These are phyloP conservation scores for Neria commutata DNA, from an alignment of 2,888 invertebrate genomes.

Conservation along the genomic window DNA sequence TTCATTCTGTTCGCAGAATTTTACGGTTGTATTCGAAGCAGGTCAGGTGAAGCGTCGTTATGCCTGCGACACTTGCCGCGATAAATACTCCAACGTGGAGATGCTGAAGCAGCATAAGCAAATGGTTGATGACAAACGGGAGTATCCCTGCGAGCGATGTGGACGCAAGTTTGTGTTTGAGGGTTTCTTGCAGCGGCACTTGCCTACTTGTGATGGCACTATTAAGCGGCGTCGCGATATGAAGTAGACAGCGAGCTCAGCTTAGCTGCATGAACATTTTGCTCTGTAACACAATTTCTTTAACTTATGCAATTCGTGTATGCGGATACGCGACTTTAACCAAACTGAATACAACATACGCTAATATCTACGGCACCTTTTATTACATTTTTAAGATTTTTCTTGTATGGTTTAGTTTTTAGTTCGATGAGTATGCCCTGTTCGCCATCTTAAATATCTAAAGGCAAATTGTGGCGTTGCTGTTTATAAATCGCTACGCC, in stretches of 20 bases:
- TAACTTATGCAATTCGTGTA: too few relatives aligned
- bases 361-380: too few relatives aligned
- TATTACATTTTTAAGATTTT: too few relatives aligned
- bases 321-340: too few relatives aligned
- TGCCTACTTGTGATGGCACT: constrained; percentile 60
- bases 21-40: constrained; percentile 60
- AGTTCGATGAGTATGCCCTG: too few relatives aligned
- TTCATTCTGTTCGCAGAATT: constrained; percentile 57
- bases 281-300: too few relatives aligned
- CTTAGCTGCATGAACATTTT: too few relatives aligned
- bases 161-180: constrained; percentile 61
- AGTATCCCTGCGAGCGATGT: constrained; percentile 57
- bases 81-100: constrained; percentile 60
- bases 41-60: constrained; percentile 60
- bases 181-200: constrained; percentile 58
- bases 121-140: constrained; percentile 58
- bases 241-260: constrained; percentile 46
- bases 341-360: too few relatives aligned
- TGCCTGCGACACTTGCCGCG: constrained; percentile 59
- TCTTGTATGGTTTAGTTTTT: too few relatives aligned
- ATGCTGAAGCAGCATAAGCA: constrained; percentile 57
- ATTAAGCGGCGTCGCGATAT: constrained; percentile 59
- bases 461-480: too few relatives aligned
- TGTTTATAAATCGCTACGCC: too few relatives aligned
- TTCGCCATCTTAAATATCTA: too few relatives aligned